Evolutionary conservation across 2,113 vertebrate species (phyloP).

Genomic region (Megatriorchis doriae): DNA sequence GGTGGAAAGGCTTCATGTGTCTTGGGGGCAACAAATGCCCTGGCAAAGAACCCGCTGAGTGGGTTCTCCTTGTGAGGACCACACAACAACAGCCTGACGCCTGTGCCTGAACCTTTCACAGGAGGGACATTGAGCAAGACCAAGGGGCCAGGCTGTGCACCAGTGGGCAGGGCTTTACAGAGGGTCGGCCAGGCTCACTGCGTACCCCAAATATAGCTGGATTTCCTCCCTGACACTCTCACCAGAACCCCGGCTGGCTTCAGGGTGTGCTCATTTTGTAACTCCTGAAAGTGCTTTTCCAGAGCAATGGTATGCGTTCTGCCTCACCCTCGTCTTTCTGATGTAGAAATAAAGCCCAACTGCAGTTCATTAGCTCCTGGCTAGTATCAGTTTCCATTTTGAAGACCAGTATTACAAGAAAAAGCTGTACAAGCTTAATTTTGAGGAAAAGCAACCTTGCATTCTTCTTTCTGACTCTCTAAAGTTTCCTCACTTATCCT

Average conservation of each 20-base stretch:
- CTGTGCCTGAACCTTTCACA: neutral
- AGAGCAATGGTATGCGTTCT: neutral
- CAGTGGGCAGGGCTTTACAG: neutral
- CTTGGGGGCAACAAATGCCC: neutral
- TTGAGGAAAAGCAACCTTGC: neutral
- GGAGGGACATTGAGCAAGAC: neutral
- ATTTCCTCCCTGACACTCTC: neutral
- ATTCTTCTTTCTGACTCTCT: neutral
- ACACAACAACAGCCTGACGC: neutral
- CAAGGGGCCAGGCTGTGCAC: neutral
- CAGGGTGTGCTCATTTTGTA: neutral
- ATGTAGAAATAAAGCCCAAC: neutral
- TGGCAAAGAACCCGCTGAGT: neutral
- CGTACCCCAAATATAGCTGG: fast-evolving
- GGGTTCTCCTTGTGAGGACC: neutral
- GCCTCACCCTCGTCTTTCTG: neutral
- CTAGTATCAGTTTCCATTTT: neutral
- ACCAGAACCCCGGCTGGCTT: neutral
- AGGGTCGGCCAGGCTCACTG: neutral
- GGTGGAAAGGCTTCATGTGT: neutral
- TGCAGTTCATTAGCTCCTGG: neutral
- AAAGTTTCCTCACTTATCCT: neutral
- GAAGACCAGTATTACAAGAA: neutral
- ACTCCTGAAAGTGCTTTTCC: neutral
- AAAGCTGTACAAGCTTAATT: neutral